Evolutionary conservation across 2,888 invertebrate species (phyloP).

Genomic region (Steromphala cineraria): DNA sequence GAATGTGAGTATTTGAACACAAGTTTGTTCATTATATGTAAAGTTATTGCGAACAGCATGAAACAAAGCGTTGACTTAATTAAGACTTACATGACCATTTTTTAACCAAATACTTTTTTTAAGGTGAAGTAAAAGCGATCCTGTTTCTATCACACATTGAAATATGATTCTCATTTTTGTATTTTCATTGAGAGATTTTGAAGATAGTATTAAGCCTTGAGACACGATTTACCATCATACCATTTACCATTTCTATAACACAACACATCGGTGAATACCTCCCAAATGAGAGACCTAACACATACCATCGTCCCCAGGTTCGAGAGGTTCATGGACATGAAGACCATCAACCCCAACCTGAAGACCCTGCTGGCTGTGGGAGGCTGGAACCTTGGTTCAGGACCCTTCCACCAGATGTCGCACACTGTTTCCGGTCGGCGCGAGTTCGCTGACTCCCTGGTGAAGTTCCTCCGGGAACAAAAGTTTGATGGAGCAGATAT

Average conservation of each 20-base stretch:
- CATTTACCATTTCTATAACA: no score
- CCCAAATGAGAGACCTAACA: background rate
- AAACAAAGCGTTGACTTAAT: no score
- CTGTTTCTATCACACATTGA: no score
- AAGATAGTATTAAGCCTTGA: no score
- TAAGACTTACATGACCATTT: no score
- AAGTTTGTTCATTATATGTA: background rate
- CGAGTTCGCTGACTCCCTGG: slow-evolving; percentile 50
- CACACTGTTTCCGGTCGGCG: slow-evolving; percentile 39
- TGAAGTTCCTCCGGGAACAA: slow-evolving; percentile 54
- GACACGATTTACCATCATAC: no score
- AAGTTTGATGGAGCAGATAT: slow-evolving; percentile 91
- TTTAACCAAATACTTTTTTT: no score
- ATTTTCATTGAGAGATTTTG: no score
- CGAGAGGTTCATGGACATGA: slow-evolving; percentile 13
- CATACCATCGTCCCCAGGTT: background rate
- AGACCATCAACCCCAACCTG: slow-evolving; percentile 40
- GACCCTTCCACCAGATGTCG: slow-evolving; percentile 74
- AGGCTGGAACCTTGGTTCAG: slow-evolving; percentile 94
- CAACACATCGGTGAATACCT: no score
- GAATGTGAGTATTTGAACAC: slow-evolving; percentile 30
- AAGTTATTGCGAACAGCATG: no score
- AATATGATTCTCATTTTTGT: no score
- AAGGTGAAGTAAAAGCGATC: no score
- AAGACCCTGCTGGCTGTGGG: slow-evolving; percentile 83